Percentiles rank a stretch among this genome's conserved stretches.
phyloP scores from a whole-genome alignment of 2,888 invertebrate species.

The Lochmaea crataegi region DNA sequence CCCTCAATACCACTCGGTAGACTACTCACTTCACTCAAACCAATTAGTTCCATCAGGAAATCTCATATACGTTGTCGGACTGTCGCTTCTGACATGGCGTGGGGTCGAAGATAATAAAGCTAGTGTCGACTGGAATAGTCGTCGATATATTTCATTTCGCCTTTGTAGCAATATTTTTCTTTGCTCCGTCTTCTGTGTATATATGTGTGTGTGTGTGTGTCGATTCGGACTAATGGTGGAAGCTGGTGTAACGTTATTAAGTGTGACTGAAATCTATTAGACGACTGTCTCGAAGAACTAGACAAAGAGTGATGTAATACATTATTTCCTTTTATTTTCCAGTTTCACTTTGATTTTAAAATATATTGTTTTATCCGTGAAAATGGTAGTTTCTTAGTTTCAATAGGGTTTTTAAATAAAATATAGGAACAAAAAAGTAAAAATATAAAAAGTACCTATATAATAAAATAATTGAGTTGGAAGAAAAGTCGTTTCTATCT shows the following conservation, averaged over 20 bases:
- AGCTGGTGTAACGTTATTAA: slow-evolving; percentile 58
- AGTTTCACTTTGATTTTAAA: background rate
- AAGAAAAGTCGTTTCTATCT: too few species aligned
- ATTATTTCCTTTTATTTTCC: background rate
- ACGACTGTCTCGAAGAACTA: slow-evolving; percentile 55
- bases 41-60: slow-evolving; percentile 41
- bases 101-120: slow-evolving; percentile 51
- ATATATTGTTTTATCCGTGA: background rate
- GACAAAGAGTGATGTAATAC: background rate
- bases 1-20: slow-evolving; percentile 20
- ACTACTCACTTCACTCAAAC: slow-evolving; percentile 31
- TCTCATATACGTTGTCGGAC: slow-evolving; percentile 34
- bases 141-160: slow-evolving; percentile 61
- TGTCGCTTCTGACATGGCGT: slow-evolving; percentile 46
- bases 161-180: slow-evolving; percentile 60
- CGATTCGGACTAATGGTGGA: slow-evolving; percentile 63
- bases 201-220: slow-evolving; percentile 47
- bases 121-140: slow-evolving; percentile 56
- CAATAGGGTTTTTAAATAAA: too few species aligned
- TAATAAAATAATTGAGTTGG: too few species aligned
- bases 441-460: too few species aligned
- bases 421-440: too few species aligned
- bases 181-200: slow-evolving; percentile 14
- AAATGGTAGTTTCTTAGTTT: too few species aligned
- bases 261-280: slow-evolving; percentile 61